Percentiles rank a stretch among this genome's conserved stretches.
These are phyloP conservation scores for Sebastes cheni DNA, from an alignment of 2,797 vertebrate genomes.

Conservation along the genomic window DNA sequence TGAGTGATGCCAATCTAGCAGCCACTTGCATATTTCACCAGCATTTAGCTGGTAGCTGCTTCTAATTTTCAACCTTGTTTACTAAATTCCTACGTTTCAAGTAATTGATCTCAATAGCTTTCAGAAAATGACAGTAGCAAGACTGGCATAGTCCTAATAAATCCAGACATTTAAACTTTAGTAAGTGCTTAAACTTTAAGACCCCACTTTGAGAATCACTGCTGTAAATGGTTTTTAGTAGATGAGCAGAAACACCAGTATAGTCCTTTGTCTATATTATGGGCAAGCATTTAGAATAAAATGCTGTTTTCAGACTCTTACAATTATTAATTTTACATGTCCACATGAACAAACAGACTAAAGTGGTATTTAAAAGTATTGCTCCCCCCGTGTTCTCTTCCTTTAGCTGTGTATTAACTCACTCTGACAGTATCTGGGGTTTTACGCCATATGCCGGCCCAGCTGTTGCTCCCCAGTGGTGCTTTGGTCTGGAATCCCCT, in stretches of 20 bases:
- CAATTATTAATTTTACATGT: neutral
- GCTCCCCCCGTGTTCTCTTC: neutral
- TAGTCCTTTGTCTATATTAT: neutral
- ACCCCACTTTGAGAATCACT: too few relatives aligned
- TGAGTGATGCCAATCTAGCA: too few relatives aligned
- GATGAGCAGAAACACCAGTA: neutral
- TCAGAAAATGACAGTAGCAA: too few relatives aligned
- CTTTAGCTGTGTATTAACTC: constrained; percentile 10
- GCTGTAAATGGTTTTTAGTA: neutral
- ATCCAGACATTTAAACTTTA: too few relatives aligned
- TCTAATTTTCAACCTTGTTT: too few relatives aligned
- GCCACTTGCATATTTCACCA: too few relatives aligned
- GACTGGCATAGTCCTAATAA: too few relatives aligned
- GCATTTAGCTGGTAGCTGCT: too few relatives aligned
- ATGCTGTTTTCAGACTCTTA: neutral
- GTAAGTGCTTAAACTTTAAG: too few relatives aligned
- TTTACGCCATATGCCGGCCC: constrained; percentile 63
- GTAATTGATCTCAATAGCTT: too few relatives aligned
- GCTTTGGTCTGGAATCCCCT: constrained; percentile 37
- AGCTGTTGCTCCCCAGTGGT: constrained; percentile 70
- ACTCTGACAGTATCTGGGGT: constrained; percentile 42
- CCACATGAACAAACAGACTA: neutral
- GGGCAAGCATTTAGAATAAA: neutral
- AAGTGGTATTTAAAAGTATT: neutral
- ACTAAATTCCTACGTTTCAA: too few relatives aligned